These are phyloP conservation scores for Valencia hispanica DNA, from an alignment of 2,797 vertebrate genomes.

Conservation along the genomic window DNA sequence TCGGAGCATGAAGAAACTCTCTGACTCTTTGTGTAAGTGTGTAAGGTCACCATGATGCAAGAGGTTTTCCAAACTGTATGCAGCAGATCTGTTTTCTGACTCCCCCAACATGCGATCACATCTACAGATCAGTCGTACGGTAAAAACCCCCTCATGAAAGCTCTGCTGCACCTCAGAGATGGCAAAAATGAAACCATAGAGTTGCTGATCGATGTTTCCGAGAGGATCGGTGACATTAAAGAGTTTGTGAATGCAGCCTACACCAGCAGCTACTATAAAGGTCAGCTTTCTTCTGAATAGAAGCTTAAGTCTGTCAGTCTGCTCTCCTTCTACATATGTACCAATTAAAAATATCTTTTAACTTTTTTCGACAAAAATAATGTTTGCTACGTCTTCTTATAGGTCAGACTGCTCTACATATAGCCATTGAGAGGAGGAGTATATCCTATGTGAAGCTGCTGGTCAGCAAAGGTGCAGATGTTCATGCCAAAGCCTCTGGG, in stretches of 20 bases:
- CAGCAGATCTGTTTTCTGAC: not conserved
- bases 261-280: slow-evolving; percentile 88
- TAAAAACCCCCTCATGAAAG: slow-evolving; percentile 92
- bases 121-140: slow-evolving; percentile 86
- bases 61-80: not conserved
- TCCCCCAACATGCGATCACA: slow-evolving; percentile 16
- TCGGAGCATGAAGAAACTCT: slow-evolving; percentile 69
- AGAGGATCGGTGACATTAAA: slow-evolving; percentile 84
- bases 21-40: slow-evolving; percentile 77
- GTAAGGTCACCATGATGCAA: slow-evolving; percentile 3
- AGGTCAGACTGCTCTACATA: slow-evolving; percentile 96
- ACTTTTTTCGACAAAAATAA: not conserved
- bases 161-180: slow-evolving; percentile 88
- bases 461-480: slow-evolving; percentile 88
- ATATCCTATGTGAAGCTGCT: slow-evolving; percentile 85
- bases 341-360: not conserved
- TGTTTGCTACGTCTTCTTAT: not conserved
- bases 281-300: slow-evolving; percentile 68
- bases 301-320: not conserved
- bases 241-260: slow-evolving; percentile 89
- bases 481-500: slow-evolving; percentile 90
- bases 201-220: slow-evolving; percentile 86
- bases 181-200: slow-evolving; percentile 88
- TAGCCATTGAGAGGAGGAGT: slow-evolving; percentile 94
- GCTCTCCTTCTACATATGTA: not conserved